phyloP scores from a whole-genome alignment of 2,113 vertebrate species.

The Sceloporus tristichus region DNA sequence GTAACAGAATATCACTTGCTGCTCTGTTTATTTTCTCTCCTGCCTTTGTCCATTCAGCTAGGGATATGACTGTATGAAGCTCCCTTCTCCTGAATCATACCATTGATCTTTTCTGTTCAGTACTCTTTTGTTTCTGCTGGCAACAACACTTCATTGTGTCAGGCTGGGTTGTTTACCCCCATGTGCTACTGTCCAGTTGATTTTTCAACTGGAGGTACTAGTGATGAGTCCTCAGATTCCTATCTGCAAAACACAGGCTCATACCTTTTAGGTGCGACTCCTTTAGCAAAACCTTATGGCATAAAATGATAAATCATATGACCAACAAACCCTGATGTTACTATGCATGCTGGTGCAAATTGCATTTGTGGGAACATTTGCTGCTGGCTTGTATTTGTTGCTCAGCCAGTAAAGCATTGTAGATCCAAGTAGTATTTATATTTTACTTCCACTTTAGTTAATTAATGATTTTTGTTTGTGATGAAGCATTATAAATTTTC shows the following conservation, averaged over 20 bases:
- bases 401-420: neutral
- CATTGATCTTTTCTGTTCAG: neutral
- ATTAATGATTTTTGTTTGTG: neutral
- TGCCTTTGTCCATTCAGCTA: conserved; percentile 33
- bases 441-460: neutral
- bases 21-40: conserved; percentile 4
- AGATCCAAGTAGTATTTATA: neutral
- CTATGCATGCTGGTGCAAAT: neutral
- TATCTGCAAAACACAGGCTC: neutral
- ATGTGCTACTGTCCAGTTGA: too few relatives aligned
- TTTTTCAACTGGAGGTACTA: neutral
- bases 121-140: neutral
- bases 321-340: neutral
- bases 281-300: neutral
- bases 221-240: neutral
- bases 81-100: neutral
- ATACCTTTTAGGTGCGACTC: neutral
- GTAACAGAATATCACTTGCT: neutral
- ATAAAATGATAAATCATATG: neutral
- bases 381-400: neutral
- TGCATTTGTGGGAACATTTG: neutral
- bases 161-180: neutral
- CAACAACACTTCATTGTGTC: neutral
- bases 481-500: neutral
- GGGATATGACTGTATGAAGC: neutral